phyloP scores from a whole-genome alignment of 2,113 vertebrate species.

The Boleophthalmus pectinirostris region DNA sequence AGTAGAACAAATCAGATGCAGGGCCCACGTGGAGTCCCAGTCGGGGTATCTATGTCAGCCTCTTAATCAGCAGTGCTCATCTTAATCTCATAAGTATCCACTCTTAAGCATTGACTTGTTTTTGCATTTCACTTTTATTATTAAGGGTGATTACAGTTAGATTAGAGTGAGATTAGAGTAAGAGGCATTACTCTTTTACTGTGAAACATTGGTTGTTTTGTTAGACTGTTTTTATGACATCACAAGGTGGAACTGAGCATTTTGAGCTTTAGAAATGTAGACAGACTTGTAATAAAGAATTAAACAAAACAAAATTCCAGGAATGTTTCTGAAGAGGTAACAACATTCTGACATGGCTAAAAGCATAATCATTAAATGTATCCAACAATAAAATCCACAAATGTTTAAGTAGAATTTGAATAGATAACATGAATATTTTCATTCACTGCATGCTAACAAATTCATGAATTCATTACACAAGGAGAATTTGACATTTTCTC shows the following conservation, averaged over 20 bases:
- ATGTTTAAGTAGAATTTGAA: no score
- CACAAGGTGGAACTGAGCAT: neutral
- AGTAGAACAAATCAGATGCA: slow-evolving; percentile 42
- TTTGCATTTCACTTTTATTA: slow-evolving; percentile 52
- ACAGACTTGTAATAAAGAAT: no score
- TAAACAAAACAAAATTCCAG: no score
- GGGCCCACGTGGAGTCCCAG: slow-evolving; percentile 41
- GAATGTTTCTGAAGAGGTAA: no score
- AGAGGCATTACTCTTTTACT: neutral
- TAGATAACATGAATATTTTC: no score
- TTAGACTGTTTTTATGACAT: neutral
- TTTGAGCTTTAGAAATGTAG: no score
- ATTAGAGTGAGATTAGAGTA: slow-evolving; percentile 10
- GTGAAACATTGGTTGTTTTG: neutral
- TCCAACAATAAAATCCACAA: no score
- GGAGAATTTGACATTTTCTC: no score
- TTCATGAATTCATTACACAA: no score
- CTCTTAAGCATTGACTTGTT: slow-evolving; percentile 59
- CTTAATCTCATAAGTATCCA: slow-evolving; percentile 50
- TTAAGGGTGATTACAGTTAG: slow-evolving; percentile 29
- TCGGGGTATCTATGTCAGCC: slow-evolving; percentile 61
- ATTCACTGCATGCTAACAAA: no score
- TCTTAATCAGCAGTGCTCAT: slow-evolving; percentile 59
- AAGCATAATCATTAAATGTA: no score
- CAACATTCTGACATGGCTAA: no score